A percentile compares a stretch with the other conserved stretches of the same genome.
These are phyloP conservation scores for Dipodomys merriami DNA, from an alignment of 2,113 vertebrate genomes.

Conservation along the genomic window DNA sequence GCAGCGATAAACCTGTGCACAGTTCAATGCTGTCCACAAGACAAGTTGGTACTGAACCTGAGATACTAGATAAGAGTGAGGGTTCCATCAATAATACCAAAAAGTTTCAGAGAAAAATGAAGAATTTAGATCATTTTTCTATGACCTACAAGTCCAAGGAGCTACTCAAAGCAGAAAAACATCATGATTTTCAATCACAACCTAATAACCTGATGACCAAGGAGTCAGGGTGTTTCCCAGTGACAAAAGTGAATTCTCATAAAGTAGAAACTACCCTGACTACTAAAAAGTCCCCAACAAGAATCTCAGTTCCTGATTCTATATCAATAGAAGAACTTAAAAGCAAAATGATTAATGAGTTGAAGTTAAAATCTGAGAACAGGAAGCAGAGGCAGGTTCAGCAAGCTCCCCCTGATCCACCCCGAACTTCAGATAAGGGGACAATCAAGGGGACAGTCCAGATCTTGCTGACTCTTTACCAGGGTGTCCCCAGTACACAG, in stretches of 20 bases:
- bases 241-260: not conserved
- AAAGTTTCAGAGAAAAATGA: no score
- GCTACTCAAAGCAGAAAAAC: not conserved
- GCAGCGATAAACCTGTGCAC: no score
- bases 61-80: no score
- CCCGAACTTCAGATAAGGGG: not conserved
- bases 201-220: not conserved
- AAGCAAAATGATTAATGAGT: not conserved
- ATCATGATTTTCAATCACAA: not conserved
- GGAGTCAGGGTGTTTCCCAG: not conserved
- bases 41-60: no score
- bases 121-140: not conserved
- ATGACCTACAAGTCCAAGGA: not conserved
- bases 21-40: no score
- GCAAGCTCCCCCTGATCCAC: accelerated
- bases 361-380: not conserved
- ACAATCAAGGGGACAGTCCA: no score
- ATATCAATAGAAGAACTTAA: not conserved
- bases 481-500: not conserved
- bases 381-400: not conserved
- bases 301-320: not conserved
- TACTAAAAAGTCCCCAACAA: not conserved
- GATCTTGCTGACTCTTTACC: not conserved
- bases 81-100: no score
- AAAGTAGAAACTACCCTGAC: not conserved